These are phyloP conservation scores for Corynorhinus townsendii DNA, from an alignment of 2,113 vertebrate species.

Conservation along the genomic window DNA sequence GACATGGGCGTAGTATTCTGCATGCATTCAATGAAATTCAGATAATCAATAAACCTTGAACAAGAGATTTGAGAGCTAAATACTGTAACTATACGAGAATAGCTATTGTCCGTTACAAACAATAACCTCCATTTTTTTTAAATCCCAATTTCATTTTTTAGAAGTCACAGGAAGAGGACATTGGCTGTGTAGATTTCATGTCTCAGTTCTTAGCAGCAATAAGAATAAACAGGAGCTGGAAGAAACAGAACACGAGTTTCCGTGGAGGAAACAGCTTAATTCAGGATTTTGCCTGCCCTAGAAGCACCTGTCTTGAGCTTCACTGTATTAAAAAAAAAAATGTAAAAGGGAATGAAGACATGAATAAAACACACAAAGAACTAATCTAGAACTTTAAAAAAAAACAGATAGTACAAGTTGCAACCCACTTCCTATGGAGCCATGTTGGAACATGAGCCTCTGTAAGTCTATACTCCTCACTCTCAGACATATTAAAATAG, in stretches of 20 bases:
- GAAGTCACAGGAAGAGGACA: constrained; percentile 20
- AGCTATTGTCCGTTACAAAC: neutral
- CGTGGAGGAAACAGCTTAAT: constrained; percentile 34
- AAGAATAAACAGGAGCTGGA: neutral
- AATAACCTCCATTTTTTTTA: neutral
- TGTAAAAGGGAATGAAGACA: neutral
- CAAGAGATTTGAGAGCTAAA: neutral
- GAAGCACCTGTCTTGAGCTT: constrained; percentile 28
- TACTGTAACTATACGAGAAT: neutral
- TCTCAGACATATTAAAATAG: neutral
- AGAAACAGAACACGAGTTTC: neutral
- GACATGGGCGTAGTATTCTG: neutral
- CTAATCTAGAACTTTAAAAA: neutral
- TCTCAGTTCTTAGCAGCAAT: neutral
- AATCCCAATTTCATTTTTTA: neutral
- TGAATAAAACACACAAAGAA: neutral
- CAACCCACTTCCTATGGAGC: neutral
- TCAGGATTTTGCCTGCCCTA: neutral
- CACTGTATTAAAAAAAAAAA: neutral
- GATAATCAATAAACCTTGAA: neutral
- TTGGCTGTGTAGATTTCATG: neutral
- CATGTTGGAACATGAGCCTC: neutral
- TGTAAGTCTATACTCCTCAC: neutral
- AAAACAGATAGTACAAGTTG: neutral
- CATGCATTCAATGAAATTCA: neutral